A percentile compares a stretch with the other conserved stretches of the same genome.
Conservation (phyloP, 2,113 vertebrate species). For the Pelodiscus sinensis region DNA sequence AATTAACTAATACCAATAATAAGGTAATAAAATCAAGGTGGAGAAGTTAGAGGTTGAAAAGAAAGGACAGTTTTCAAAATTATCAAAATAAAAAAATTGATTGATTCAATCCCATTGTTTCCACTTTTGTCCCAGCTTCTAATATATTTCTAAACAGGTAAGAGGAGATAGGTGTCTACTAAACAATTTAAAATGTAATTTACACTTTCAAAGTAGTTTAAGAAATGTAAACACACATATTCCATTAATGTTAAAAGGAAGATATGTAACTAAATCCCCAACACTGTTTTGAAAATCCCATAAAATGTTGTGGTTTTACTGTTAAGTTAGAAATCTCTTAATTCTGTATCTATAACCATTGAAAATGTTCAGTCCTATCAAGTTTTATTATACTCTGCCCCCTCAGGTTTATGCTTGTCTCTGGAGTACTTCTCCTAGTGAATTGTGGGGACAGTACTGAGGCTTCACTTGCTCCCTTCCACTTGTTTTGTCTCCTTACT, state of each 20-base stretch:
- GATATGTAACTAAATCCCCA: neutral
- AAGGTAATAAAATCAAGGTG: neutral
- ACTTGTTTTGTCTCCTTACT: neutral
- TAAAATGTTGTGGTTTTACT: neutral
- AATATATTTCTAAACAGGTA: neutral
- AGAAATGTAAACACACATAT: neutral
- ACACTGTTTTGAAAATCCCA: neutral
- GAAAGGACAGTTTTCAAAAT: neutral
- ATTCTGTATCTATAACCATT: neutral
- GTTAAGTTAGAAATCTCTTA: neutral
- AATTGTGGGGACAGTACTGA: neutral
- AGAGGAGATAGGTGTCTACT: neutral
- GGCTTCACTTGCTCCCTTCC: neutral
- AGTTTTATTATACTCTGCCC: neutral
- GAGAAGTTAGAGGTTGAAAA: neutral
- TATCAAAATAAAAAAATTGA: neutral
- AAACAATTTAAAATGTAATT: neutral
- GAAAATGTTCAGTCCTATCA: neutral
- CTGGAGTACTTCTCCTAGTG: neutral
- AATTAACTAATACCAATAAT: too few relatives aligned
- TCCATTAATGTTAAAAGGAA: neutral
- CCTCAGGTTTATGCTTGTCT: neutral
- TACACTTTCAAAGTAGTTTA: neutral
- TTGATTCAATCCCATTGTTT: neutral
- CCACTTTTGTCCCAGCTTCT: neutral